Conservation (phyloP, 2,888 invertebrate genomes). For the Eulithis testata region DNA sequence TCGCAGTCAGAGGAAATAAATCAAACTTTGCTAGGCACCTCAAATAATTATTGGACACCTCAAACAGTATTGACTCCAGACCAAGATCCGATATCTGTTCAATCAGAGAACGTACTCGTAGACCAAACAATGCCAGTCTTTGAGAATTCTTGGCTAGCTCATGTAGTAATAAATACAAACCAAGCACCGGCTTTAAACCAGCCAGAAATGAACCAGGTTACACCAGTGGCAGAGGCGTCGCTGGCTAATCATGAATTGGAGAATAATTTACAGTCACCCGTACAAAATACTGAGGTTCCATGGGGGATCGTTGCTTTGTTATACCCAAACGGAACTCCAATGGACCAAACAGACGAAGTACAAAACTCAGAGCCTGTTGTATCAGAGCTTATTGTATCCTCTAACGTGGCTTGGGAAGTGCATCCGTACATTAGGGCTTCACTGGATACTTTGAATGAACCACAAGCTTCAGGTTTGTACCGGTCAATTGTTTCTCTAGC, state of each 20-base stretch:
- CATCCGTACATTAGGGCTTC: conserved; percentile 8
- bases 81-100: not conserved
- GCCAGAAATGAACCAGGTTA: conserved; percentile 1
- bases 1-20: not conserved
- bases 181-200: not conserved
- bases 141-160: not conserved
- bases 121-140: not conserved
- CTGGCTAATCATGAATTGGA: not conserved
- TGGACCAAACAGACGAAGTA: conserved; percentile 1
- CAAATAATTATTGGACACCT: not conserved
- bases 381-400: not conserved
- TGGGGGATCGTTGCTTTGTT: conserved; percentile 5
- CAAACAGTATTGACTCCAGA: not conserved
- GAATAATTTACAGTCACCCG: not conserved
- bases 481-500: too few relatives aligned
- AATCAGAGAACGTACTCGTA: not conserved
- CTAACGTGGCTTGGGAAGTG: not conserved
- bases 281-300: not conserved
- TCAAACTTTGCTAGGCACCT: not conserved
- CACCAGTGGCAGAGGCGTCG: not conserved
- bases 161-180: not conserved
- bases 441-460: conserved; percentile 9
- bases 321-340: not conserved
- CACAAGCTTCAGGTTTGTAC: conserved; percentile 11
- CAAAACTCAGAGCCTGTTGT: not conserved